Evolutionary conservation across 2,113 vertebrate genomes (phyloP), one percentile per base, ranked within the genome.

Genomic region (Chloropsis cyanopogon): DNA sequence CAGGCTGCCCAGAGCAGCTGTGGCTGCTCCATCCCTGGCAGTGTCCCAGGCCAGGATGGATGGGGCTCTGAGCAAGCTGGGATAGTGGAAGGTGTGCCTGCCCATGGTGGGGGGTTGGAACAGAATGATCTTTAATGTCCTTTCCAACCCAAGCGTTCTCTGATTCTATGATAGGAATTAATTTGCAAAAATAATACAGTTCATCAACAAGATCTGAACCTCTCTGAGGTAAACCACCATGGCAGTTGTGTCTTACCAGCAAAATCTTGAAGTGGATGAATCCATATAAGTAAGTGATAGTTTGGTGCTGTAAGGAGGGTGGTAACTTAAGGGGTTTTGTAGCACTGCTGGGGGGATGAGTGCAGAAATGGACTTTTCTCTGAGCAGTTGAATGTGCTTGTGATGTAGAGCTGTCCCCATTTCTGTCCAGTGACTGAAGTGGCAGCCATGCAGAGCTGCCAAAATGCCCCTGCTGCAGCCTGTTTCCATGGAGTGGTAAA

Each of bases 261-360:
- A 91, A 63, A 91, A 57, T 39, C 29, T 39, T 59, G 23, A 37
- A 20, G 35, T 25, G 63, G 59, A 28, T 53, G 23, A 49, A 39
- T 59, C 42, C 11, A 1, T 29, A 23, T 29, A 2, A 2, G 1
- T 3, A 15, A 12, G 20, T 2, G 3, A 23, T 21, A 23, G 13
- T 60, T 84, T n/a, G 3, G 3, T 41, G 23, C 66, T 68, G 24
- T n/a, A 23, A 31, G 61, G 47, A 72, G 13, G 3, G 19, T 26
- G 14, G 14, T 29, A 57, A 25, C 19, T 1, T 0, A 22, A 13
- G 65, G 18, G 37, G 0, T 52, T 78, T 78, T 33, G 33, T 65
- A 21, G 64, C 56, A 33, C 29, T 70, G 41, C 52, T 86, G 65
- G 13, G 57, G 37, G 10, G 14, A 0, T 64, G 50, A 8, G 18